A percentile compares a stretch with the other conserved stretches of the same genome.
phyloP scores from a whole-genome alignment of 2,113 vertebrate species.

The Larimichthys polyactis region DNA sequence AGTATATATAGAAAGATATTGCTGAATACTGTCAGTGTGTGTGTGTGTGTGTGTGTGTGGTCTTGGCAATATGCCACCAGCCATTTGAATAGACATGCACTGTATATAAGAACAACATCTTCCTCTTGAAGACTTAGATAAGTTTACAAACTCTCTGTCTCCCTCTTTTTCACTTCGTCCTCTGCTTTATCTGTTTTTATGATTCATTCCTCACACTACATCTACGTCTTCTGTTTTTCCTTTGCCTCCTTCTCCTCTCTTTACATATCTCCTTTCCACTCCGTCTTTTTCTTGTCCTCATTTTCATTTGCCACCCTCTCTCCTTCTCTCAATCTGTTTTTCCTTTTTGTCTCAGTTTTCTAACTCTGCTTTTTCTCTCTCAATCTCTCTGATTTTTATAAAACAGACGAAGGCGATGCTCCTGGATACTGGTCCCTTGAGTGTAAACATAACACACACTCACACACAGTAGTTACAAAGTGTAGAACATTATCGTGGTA shows the following conservation, averaged over 20 bases:
- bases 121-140: constrained; percentile 7
- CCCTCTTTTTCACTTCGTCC: neutral
- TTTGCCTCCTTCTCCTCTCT: neutral
- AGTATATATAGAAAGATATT: neutral
- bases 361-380: neutral
- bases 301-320: neutral
- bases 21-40: neutral
- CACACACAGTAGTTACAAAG: constrained; percentile 17
- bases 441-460: neutral
- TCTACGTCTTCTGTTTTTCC: neutral
- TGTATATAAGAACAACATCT: constrained; percentile 1
- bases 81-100: constrained; percentile 25
- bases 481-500: constrained; percentile 32
- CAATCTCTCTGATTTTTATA: constrained; percentile 3
- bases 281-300: neutral
- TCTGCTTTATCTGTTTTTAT: neutral
- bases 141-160: constrained; percentile 14
- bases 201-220: neutral
- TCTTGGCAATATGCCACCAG: constrained; percentile 30
- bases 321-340: neutral
- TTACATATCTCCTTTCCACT: neutral
- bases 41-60: constrained; percentile 27
- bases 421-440: constrained; percentile 23
- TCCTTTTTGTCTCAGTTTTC: neutral
- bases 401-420: constrained; percentile 8